Evolutionary conservation across 2,888 invertebrate species (phyloP), one percentile per base, ranked within the genome.

Genomic region (Mesorhabditis sp.): DNA sequence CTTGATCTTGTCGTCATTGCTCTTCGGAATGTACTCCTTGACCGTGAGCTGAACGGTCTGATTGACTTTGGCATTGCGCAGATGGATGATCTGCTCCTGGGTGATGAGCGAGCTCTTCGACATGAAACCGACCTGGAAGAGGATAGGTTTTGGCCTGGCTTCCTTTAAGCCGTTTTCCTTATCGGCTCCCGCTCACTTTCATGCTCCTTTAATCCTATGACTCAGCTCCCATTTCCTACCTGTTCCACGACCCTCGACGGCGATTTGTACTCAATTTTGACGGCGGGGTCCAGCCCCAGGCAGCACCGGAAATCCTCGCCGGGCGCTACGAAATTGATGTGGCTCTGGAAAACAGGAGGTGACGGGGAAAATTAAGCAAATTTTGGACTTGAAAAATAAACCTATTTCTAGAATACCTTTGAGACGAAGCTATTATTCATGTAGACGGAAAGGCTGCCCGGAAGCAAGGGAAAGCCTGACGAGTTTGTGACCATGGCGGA

Each of bases 371-470:
- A 64, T 62, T 7, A 67, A 2, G 43, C 2, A 3, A 63, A 63
- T n/a, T 43, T 5, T 43, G 5, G 45, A 66, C 4, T 69, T 4
- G 45, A 42, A 13, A 43, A 50, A 62, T 69, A 28, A 1, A 28
- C 2, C 28, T 28, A 28, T 28, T 28, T 28, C 44, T 45, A 81
- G 83, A 65, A 28, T 65, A 84, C 83, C 75, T 82, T 88, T 4
- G 87, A 84, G 41, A 88, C 83, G 78, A 88, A 88, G 73, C 85
- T 87, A 77, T 87, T 87, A 76, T 88, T 87, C 68, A 88, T 79
- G 77, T 87, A 88, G 50, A 88, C 84, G 71, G 84, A 85, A 28
- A 86, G 86, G 10, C 85, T 80, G 15, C 88, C 88, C 28, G 87
- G 80, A 61, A 88, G 82, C 7, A 88, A 77, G 4, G 87, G 84